Conservation (phyloP, 1,140 invertebrate species). For the Drosophila sturtevanti region DNA sequence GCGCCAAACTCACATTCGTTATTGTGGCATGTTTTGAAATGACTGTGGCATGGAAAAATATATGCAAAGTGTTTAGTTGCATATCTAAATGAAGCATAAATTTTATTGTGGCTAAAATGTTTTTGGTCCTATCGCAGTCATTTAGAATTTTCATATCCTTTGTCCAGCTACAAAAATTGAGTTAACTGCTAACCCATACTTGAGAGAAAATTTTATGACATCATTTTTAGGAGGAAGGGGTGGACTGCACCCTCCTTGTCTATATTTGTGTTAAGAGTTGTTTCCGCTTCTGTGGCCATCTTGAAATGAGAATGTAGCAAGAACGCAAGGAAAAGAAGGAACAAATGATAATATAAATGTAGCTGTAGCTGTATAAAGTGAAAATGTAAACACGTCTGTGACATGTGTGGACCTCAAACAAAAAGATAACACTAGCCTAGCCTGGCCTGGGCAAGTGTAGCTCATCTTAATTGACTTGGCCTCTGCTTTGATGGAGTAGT, state of each 20-base stretch:
- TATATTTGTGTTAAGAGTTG: conserved; percentile 12
- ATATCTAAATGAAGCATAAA: conserved; percentile 39
- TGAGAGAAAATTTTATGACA: not conserved
- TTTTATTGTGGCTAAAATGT: conserved; percentile 35
- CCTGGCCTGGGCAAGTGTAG: conserved; percentile 27
- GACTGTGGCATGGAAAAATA: not conserved
- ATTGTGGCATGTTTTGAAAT: not conserved
- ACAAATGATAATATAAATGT: conserved; percentile 56
- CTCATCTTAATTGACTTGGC: conserved; percentile 64
- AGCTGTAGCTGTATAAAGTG: not conserved
- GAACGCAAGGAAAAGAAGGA: not conserved
- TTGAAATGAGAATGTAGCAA: conserved; percentile 20
- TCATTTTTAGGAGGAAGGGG: not conserved
- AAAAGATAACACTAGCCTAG: conserved; percentile 16
- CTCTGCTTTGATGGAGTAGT: conserved; percentile 10
- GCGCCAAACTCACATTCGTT: conserved; percentile 31
- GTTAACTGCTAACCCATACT: conserved; percentile 39
- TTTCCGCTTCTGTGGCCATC: conserved; percentile 56
- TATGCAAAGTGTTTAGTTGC: conserved; percentile 49
- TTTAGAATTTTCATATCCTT: conserved; percentile 4
- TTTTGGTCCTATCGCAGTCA: conserved; percentile 1
- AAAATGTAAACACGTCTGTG: conserved; percentile 59
- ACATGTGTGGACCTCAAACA: conserved; percentile 57
- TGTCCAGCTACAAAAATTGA: conserved; percentile 57
- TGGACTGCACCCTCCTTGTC: not conserved